Evolutionary conservation across 2,888 invertebrate species (phyloP).

Genomic region (Unio pictorum): DNA sequence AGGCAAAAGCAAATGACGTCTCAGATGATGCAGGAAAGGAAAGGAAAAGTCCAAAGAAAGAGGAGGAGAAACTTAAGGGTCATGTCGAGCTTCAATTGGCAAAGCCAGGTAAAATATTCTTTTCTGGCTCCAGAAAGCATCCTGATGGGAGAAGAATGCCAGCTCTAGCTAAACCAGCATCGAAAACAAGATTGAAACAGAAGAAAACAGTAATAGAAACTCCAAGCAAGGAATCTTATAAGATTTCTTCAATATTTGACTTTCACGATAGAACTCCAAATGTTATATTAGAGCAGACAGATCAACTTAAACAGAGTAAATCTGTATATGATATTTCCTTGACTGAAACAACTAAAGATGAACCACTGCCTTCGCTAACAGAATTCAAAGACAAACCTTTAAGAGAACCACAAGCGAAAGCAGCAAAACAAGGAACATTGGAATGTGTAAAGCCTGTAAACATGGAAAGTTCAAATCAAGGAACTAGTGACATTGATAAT

Average conservation of each 20-base stretch:
- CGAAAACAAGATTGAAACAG: too few species aligned
- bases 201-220: too few species aligned
- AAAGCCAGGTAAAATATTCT: constrained; percentile 59
- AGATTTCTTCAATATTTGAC: too few species aligned
- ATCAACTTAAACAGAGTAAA: constrained; percentile 16
- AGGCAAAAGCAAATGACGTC: not conserved
- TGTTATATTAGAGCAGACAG: constrained; percentile 21
- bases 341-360: constrained; percentile 30
- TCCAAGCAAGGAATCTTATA: too few species aligned
- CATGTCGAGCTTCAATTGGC: constrained; percentile 37
- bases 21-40: not conserved
- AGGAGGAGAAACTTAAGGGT: constrained; percentile 16
- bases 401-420: too few species aligned
- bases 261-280: constrained; percentile 36
- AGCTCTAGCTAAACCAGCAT: constrained; percentile 39
- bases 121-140: too few species aligned
- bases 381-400: too few species aligned
- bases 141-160: constrained; percentile 54
- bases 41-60: not conserved
- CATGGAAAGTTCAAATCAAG: too few species aligned
- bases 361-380: too few species aligned
- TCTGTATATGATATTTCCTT: constrained; percentile 49
- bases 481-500: too few species aligned
- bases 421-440: too few species aligned
- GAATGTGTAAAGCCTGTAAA: too few species aligned